Evolutionary conservation across 53 echinoderm and acorn worm species (phyloP).

Genomic region (Actinopyga echinites): DNA sequence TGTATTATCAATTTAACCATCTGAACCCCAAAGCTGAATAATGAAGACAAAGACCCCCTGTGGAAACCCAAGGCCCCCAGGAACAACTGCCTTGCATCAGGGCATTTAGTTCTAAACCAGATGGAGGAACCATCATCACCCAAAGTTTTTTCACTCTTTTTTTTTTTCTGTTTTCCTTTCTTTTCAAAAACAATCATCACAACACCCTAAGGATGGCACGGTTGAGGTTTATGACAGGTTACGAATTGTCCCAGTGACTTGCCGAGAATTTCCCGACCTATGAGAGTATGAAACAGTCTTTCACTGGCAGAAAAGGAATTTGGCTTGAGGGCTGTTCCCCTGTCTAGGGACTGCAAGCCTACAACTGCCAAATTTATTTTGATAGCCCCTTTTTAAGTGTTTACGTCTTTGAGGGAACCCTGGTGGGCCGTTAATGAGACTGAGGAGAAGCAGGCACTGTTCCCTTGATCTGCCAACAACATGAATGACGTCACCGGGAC

Average conservation of each 20-base stretch:
- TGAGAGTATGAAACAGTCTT: not conserved
- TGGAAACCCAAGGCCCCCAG: slow-evolving; percentile 20
- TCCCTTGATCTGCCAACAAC: slow-evolving; percentile 40
- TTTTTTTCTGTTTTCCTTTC: slow-evolving; percentile 10
- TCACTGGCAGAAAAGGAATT: slow-evolving; percentile 13
- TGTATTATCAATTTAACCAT: slow-evolving; percentile 30
- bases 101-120: not conserved
- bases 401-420: slow-evolving; percentile 32
- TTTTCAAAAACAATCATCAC: slow-evolving; percentile 30
- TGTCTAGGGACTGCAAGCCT: slow-evolving; percentile 43
- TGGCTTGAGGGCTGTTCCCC: slow-evolving; percentile 28
- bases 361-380: slow-evolving; percentile 39
- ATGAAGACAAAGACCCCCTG: slow-evolving; percentile 17
- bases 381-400: slow-evolving; percentile 43
- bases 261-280: not conserved
- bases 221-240: slow-evolving; percentile 23
- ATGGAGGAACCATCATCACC: not conserved
- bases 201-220: slow-evolving; percentile 7
- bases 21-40: not conserved
- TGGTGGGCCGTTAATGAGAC: slow-evolving; percentile 42
- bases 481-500: slow-evolving; percentile 30
- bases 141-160: not conserved
- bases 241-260: not conserved
- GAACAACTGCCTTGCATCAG: not conserved
- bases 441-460: slow-evolving; percentile 13